These are phyloP conservation scores for Coturnix japonica DNA, from an alignment of 2,113 vertebrate genomes.

Conservation along the genomic window DNA sequence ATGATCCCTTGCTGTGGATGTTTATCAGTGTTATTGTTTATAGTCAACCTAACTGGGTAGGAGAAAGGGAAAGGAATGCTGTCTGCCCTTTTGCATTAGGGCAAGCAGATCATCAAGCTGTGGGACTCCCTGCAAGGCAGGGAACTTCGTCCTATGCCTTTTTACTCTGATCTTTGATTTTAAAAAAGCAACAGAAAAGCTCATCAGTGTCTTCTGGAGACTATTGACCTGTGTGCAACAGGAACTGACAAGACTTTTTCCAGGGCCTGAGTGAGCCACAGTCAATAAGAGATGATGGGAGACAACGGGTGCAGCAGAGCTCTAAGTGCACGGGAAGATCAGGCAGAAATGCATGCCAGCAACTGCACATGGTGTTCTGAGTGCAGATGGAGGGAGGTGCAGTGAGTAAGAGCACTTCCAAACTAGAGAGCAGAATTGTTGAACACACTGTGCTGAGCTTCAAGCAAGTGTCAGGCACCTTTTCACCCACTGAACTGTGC, in stretches of 20 bases:
- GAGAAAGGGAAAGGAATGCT: not conserved
- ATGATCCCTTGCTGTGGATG: not conserved
- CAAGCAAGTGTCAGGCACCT: not conserved
- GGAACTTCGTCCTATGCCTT: not conserved
- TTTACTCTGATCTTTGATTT: not conserved
- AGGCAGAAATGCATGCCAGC: not conserved
- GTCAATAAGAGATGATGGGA: conserved; percentile 7
- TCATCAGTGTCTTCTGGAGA: not conserved
- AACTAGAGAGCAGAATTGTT: not conserved
- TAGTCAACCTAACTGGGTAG: not conserved
- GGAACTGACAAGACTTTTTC: conserved; percentile 28
- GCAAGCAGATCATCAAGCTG: not conserved
- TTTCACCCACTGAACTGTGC: not conserved
- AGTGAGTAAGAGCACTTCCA: not conserved
- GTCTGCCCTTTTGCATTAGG: not conserved
- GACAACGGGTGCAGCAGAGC: not conserved
- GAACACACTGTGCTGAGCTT: not conserved
- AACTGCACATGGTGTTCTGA: not conserved
- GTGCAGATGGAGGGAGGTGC: not conserved
- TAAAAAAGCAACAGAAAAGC: not conserved
- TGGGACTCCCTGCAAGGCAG: not conserved
- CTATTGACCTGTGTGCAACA: not conserved
- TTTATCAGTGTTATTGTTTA: conserved; percentile 19
- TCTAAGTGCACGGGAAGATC: not conserved
- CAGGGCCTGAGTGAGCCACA: conserved; percentile 1